Conservation (phyloP, 2,797 vertebrate genomes). For the Petrocephalus schoutedeni region DNA sequence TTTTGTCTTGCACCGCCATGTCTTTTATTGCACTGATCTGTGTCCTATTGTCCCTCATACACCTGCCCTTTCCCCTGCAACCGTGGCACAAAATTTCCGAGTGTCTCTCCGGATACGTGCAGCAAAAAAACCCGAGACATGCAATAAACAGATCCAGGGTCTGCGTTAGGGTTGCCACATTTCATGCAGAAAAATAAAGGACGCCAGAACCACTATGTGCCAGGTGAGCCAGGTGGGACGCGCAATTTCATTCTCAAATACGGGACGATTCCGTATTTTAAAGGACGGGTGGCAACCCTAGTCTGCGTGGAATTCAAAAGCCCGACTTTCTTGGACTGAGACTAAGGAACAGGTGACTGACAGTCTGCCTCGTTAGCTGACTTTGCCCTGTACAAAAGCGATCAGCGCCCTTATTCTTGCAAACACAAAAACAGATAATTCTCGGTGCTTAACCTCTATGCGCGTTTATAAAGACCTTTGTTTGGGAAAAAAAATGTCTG, state of each 20-base stretch:
- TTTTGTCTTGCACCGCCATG: not conserved
- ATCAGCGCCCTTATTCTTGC: not conserved
- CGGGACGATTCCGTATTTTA: no score
- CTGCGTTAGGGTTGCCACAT: no score
- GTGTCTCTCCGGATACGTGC: not conserved
- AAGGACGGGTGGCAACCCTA: no score
- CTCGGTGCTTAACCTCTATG: not conserved
- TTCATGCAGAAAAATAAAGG: no score
- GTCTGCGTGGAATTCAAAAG: not conserved
- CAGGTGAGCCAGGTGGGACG: no score
- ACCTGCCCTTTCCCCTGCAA: not conserved
- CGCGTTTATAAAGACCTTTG: not conserved
- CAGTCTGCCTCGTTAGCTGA: not conserved
- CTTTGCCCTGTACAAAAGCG: not conserved
- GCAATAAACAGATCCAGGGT: not conserved
- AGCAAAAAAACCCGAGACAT: not conserved
- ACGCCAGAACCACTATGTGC: no score
- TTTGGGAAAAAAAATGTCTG: not conserved
- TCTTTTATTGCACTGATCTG: not conserved
- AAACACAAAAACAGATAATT: not conserved
- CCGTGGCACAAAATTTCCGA: not conserved
- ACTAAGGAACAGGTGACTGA: not conserved
- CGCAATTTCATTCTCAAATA: no score
- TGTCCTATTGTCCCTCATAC: not conserved
- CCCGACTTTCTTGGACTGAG: not conserved